Percentiles rank a stretch among this genome's conserved stretches.
phyloP scores from a whole-genome alignment of 2,113 vertebrate genomes.

The Mustela lutreola region DNA sequence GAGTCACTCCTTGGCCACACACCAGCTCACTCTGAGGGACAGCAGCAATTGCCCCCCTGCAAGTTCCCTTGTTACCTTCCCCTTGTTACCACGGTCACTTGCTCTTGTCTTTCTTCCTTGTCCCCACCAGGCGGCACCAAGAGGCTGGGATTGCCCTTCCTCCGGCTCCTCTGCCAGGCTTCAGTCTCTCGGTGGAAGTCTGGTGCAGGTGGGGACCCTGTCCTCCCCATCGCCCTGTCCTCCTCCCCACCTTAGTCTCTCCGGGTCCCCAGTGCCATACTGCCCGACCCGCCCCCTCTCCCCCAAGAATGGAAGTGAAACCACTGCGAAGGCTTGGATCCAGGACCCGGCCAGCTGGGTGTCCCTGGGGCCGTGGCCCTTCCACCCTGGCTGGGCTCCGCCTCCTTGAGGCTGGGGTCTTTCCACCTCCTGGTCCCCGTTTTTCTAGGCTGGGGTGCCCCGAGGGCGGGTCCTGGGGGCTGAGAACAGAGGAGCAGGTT shows the following conservation, averaged over 20 bases:
- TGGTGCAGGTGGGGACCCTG: neutral
- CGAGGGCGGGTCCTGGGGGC: neutral
- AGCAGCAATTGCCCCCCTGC: neutral
- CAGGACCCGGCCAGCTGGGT: neutral
- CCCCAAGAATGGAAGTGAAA: neutral
- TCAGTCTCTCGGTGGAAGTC: neutral
- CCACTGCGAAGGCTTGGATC: neutral
- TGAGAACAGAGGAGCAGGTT: neutral
- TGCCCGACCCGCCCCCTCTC: neutral
- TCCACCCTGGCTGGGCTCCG: neutral
- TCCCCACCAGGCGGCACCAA: conserved; percentile 67
- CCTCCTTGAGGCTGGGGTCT: neutral
- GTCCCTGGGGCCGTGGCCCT: neutral
- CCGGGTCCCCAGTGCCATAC: neutral
- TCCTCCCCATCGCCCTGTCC: neutral
- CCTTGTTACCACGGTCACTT: neutral
- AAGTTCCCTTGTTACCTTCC: neutral
- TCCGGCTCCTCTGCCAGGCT: rapidly evolving
- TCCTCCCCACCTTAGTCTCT: neutral
- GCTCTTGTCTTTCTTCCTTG: neutral
- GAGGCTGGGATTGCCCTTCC: neutral
- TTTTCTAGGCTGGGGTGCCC: neutral
- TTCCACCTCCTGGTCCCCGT: too few species aligned
- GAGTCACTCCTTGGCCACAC: neutral
- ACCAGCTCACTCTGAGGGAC: rapidly evolving